Evolutionary conservation across 2,888 invertebrate species (phyloP).

Genomic region (Aquatica leii): DNA sequence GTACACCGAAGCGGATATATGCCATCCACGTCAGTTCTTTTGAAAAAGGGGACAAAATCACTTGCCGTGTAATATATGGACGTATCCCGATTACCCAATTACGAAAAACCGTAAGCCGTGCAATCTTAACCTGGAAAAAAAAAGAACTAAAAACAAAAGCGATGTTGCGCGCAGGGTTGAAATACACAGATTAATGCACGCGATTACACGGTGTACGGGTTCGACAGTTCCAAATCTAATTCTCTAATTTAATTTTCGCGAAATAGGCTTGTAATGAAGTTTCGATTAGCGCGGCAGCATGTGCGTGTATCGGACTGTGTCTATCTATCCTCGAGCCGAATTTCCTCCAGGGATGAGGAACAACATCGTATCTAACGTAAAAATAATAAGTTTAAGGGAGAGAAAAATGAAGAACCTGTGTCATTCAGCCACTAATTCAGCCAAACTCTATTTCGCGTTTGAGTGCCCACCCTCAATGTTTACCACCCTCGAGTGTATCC

Average conservation of each 20-base stretch:
- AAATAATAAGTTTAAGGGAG: conserved; percentile 2
- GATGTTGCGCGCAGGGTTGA: too few species aligned
- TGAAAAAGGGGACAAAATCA: neutral
- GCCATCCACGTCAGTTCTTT: conserved; percentile 12
- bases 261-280: conserved; percentile 40
- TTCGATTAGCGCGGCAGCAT: conserved; percentile 30
- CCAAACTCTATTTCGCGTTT: conserved; percentile 59
- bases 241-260: conserved; percentile 37
- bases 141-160: too few species aligned
- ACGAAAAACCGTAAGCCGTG: too few species aligned
- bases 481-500: conserved; percentile 39
- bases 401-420: conserved; percentile 20
- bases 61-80: conserved; percentile 22
- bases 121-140: too few species aligned
- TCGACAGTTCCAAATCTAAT: conserved; percentile 38
- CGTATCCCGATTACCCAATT: neutral
- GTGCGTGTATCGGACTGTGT: conserved; percentile 33
- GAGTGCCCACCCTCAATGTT: conserved; percentile 53
- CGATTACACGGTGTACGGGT: conserved; percentile 35
- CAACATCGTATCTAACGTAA: conserved; percentile 9
- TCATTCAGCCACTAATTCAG: conserved; percentile 53
- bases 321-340: neutral
- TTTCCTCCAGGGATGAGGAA: conserved; percentile 15
- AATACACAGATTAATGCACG: conserved; percentile 28
- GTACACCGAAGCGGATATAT: conserved; percentile 20